These are phyloP conservation scores for Limnephilus lunatus DNA, from an alignment of 2,888 invertebrate species.

Conservation along the genomic window DNA sequence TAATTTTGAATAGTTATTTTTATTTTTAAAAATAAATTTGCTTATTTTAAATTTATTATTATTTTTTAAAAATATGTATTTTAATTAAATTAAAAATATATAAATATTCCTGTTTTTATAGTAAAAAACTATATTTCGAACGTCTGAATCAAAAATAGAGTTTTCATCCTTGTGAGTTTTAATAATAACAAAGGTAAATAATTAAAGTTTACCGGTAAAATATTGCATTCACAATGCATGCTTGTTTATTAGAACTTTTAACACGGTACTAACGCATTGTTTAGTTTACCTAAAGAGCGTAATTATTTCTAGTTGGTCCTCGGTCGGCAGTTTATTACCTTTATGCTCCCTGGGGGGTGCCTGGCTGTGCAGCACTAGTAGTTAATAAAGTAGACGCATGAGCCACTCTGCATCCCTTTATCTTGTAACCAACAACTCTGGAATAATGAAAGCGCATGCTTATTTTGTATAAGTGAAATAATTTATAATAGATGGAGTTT, in stretches of 20 bases:
- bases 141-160: background rate
- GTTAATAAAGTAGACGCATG: conserved; percentile 12
- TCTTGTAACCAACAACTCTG: background rate
- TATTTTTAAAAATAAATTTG: too few relatives aligned
- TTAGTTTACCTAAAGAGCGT: conserved; percentile 45
- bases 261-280: conserved; percentile 42
- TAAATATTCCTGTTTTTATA: too few relatives aligned
- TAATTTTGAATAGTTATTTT: too few relatives aligned
- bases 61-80: too few relatives aligned
- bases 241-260: conserved; percentile 35
- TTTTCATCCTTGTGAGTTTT: background rate
- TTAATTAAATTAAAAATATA: too few relatives aligned
- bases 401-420: conserved; percentile 23
- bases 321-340: conserved; percentile 42
- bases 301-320: conserved; percentile 55
- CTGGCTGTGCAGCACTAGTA: conserved; percentile 8
- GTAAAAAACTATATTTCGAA: background rate
- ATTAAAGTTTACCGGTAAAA: background rate
- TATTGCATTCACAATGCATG: conserved; percentile 3
- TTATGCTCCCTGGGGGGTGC: conserved; percentile 21
- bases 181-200: background rate
- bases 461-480: background rate
- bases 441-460: background rate
- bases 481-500: background rate
- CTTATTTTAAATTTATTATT: too few relatives aligned